phyloP scores from a whole-genome alignment of 2,797 vertebrate species.

The Cheirogaleus major region DNA sequence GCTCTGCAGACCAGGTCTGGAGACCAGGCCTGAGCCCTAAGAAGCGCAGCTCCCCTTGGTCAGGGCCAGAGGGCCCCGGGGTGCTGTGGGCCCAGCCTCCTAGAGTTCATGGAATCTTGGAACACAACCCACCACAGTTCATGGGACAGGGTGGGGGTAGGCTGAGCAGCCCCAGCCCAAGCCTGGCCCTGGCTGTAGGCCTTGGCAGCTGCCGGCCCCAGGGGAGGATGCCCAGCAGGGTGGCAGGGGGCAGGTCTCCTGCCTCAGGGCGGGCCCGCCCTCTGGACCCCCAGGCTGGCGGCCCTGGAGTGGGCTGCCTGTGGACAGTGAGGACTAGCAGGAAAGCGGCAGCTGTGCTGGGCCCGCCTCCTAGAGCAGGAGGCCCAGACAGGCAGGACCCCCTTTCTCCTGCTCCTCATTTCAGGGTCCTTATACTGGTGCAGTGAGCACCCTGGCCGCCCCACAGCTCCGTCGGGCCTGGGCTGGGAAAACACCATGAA shows the following conservation, averaged over 20 bases:
- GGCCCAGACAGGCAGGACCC: not conserved
- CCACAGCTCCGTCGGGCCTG: not conserved
- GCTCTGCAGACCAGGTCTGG: not conserved
- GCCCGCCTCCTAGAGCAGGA: rapidly evolving
- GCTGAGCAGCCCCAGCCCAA: not conserved
- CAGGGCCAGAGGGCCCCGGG: not conserved
- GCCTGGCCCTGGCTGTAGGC: not conserved
- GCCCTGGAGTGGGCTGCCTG: not conserved
- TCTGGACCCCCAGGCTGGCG: not conserved
- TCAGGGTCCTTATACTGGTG: not conserved
- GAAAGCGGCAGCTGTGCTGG: not conserved
- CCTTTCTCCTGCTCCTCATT: not conserved
- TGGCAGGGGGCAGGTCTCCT: not conserved
- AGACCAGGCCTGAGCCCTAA: not conserved
- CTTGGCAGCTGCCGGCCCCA: not conserved
- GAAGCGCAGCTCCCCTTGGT: not conserved
- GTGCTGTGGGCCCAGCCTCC: not conserved
- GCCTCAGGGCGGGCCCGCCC: not conserved
- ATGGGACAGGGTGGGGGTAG: rapidly evolving
- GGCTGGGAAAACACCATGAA: not conserved
- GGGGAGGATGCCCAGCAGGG: not conserved
- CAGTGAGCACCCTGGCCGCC: not conserved
- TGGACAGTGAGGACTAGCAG: not conserved
- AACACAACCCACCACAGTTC: not conserved
- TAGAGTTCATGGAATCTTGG: not conserved